phyloP scores from a whole-genome alignment of 1,140 invertebrate genomes.

The Ridgeia piscesae region DNA sequence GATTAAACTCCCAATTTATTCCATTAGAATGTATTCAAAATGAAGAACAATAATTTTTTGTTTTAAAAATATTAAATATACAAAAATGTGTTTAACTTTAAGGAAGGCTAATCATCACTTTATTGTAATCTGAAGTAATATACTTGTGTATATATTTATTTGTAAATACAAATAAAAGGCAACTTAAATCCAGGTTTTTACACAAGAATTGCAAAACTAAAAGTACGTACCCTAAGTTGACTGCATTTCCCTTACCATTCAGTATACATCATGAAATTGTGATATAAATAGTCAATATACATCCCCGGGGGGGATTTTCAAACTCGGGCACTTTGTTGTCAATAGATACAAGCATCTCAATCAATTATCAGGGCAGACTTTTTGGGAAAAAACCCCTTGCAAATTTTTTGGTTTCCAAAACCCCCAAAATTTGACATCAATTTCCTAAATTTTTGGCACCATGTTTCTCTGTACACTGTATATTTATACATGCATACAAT shows the following conservation, averaged over 20 bases:
- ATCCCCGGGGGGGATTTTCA: background rate
- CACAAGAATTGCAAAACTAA: background rate
- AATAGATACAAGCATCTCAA: background rate
- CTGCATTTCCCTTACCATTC: background rate
- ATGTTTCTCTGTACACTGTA: no score
- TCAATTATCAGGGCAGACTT: background rate
- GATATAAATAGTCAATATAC: background rate
- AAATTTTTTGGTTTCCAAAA: no score
- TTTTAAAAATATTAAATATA: no score
- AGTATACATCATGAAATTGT: background rate
- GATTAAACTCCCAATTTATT: no score
- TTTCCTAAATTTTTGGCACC: no score
- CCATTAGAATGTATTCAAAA: no score
- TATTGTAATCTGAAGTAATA: background rate
- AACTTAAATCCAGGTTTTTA: no score
- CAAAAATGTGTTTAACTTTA: no score
- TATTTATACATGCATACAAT: background rate
- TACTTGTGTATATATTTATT: background rate
- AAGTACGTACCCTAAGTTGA: background rate
- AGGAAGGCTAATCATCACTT: no score
- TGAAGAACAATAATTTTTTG: no score
- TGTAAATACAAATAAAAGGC: background rate
- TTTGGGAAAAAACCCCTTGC: no score
- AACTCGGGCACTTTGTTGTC: background rate
- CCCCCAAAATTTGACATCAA: no score